These are phyloP conservation scores for Galerucella nymphaeae DNA, from an alignment of 2,888 invertebrate genomes.

Conservation along the genomic window DNA sequence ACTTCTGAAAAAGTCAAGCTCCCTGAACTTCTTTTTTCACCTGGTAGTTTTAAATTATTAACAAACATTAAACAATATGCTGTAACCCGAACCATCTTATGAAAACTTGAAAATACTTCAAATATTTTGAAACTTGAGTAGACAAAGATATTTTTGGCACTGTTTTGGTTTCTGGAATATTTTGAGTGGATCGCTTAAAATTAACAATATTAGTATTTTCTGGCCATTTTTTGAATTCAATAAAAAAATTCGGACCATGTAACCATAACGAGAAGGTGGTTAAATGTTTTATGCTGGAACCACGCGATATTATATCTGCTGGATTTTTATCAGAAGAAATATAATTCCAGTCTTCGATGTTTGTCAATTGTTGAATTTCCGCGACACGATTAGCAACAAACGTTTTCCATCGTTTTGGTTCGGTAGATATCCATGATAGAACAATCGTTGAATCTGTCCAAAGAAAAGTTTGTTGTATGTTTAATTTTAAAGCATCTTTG, in stretches of 20 bases:
- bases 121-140: no score
- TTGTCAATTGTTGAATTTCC: slow-evolving; percentile 10
- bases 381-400: slow-evolving; percentile 15
- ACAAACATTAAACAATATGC: no score
- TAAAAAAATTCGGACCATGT: neutral
- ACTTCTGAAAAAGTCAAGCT: no score
- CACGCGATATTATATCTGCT: slow-evolving; percentile 11
- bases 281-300: neutral
- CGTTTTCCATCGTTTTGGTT: slow-evolving; percentile 6
- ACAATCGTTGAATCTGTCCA: no score
- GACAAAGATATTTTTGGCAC: no score
- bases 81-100: no score
- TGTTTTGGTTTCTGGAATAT: no score
- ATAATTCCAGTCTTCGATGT: slow-evolving; percentile 8
- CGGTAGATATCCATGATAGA: neutral
- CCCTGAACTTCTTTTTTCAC: no score
- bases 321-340: slow-evolving; percentile 9
- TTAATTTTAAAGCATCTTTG: neutral
- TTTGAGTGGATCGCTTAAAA: neutral
- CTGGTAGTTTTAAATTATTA: no score
- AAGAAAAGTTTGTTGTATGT: neutral
- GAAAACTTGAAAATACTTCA: no score
- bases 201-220: neutral
- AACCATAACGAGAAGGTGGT: neutral
- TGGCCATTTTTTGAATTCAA: neutral